Conservation (phyloP, 1,140 invertebrate genomes). For the Bathynomus jamesi region DNA sequence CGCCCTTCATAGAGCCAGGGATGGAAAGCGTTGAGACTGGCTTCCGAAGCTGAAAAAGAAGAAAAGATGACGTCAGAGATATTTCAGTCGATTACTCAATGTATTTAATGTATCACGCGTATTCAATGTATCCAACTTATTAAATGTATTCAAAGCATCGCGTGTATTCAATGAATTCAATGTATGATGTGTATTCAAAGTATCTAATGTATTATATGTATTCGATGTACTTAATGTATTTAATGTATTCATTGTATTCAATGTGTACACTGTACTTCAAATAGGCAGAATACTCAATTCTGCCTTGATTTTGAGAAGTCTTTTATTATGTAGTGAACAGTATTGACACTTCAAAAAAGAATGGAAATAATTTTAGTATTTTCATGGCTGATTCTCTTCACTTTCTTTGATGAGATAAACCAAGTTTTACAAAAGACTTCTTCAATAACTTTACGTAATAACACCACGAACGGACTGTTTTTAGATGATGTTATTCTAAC, state of each 20-base stretch:
- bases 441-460: neutral
- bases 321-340: too few species aligned
- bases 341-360: too few species aligned
- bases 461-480: neutral
- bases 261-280: too few species aligned
- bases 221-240: neutral
- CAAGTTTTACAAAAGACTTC: too few species aligned
- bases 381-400: too few species aligned
- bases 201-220: neutral
- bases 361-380: too few species aligned
- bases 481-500: neutral
- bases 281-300: too few species aligned
- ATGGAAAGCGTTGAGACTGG: conserved; percentile 91
- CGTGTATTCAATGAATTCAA: neutral
- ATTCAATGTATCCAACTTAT: neutral
- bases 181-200: neutral
- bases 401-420: too few species aligned
- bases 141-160: neutral
- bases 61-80: neutral
- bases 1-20: conserved; percentile 78
- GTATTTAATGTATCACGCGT: neutral
- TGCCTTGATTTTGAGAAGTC: too few species aligned
- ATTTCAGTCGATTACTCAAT: neutral
- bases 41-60: conserved; percentile 74
- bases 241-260: neutral